Evolutionary conservation across 23 tunicate species (phyloP).

Genomic region (Halocynthia aurantium): DNA sequence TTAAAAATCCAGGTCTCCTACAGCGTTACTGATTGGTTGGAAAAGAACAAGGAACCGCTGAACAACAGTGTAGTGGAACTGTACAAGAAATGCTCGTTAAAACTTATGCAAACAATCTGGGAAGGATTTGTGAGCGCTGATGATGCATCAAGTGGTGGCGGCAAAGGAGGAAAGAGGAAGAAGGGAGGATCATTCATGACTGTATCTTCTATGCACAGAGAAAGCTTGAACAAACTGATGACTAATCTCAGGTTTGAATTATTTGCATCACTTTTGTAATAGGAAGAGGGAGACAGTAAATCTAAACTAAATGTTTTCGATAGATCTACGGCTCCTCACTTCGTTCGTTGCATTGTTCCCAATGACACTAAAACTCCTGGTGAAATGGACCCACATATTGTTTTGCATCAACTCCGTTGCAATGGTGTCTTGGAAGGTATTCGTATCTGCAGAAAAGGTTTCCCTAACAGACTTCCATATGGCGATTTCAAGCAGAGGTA

Average conservation of each 20-base stretch:
- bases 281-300: neutral
- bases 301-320: neutral
- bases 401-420: constrained; percentile 94
- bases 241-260: constrained; percentile 69
- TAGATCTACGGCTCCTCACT: constrained; percentile 96
- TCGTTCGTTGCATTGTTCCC: constrained; percentile 99
- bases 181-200: constrained; percentile 94
- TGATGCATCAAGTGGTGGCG: constrained; percentile 78
- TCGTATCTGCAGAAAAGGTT: constrained; percentile 99
- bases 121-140: constrained; percentile 26
- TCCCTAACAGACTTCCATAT: constrained; percentile 97
- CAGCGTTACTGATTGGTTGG: constrained; percentile 90
- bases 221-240: constrained; percentile 72
- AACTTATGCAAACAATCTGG: constrained; percentile 66
- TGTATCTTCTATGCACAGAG: constrained; percentile 91
- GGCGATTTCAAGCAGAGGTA: constrained; percentile 91
- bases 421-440: constrained; percentile 99
- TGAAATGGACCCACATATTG: constrained; percentile 82
- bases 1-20: constrained; percentile 50
- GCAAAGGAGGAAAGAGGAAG: constrained; percentile 78
- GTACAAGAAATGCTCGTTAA: constrained; percentile 69
- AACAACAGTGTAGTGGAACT: constrained; percentile 90
- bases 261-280: neutral
- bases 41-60: constrained; percentile 93
- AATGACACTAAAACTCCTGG: constrained; percentile 93